Conservation (phyloP, 2,888 invertebrate genomes). For the Cephus runcator region DNA sequence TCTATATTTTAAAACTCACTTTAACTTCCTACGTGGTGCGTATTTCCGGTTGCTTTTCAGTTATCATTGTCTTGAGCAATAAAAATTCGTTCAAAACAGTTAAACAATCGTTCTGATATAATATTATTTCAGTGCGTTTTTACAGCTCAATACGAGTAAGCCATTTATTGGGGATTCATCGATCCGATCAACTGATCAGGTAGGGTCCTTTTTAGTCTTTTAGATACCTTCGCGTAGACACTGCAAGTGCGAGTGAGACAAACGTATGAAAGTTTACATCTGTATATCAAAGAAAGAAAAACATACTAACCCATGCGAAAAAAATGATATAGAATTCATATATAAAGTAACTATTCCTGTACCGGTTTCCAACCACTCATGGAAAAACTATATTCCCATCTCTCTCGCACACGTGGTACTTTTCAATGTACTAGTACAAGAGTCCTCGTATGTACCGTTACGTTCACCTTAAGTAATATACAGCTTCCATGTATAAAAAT, state of each 20-base stretch:
- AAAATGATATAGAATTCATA: too few relatives aligned
- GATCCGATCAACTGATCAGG: too few relatives aligned
- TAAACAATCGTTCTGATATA: not conserved
- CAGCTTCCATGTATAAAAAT: not conserved
- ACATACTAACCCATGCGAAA: too few relatives aligned
- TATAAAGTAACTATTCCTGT: not conserved
- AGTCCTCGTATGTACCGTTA: not conserved
- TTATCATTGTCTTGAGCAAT: not conserved
- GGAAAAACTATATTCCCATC: not conserved
- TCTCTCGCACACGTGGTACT: not conserved
- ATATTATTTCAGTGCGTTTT: not conserved
- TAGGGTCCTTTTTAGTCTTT: not conserved
- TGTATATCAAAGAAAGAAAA: too few relatives aligned
- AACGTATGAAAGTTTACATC: not conserved
- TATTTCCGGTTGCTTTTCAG: not conserved
- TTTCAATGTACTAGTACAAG: not conserved
- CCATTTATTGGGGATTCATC: too few relatives aligned
- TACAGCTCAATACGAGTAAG: too few relatives aligned
- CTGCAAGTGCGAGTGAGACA: not conserved
- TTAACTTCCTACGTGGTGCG: not conserved
- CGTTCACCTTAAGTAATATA: not conserved
- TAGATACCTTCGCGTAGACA: not conserved
- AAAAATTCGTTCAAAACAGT: not conserved
- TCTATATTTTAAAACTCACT: not conserved
- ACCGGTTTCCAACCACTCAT: not conserved